Base-by-base conservation (phyloP, 64 coral and sea anemone genomes). In the Stylophora pistillata region DNA sequence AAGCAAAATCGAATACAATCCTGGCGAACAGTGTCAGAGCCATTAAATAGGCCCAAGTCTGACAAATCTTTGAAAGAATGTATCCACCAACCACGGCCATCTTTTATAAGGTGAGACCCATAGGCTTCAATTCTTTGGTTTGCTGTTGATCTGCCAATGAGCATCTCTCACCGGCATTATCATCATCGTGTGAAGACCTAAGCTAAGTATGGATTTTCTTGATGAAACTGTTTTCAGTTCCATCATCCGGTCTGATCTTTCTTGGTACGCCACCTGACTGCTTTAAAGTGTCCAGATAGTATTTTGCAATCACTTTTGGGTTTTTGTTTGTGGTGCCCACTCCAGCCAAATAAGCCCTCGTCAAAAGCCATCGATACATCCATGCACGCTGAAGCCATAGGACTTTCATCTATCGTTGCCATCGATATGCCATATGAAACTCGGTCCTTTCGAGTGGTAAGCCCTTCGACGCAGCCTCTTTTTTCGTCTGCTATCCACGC, bases 81-180 rank as follows among this genome's bases (percentile, higher is more conserved):
- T 13, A 90, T 90, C 89, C 89, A 90, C 89, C 78, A 84, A 69
- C 47, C 59, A 30, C 62, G 65, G 34, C 77, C 77, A 72, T 71
- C 64, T 32, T 81, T 90, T 30, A 66, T 63, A 57, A 72, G 60
- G 58, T 81, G 88, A 55, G 85, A 87, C 91, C 91, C 82, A 53
- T 75, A 93, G 5, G 91, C 61, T 81, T 88, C 85, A 55, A 93
- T 93, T 31, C 85, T 74, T 77, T 88, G 68, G 47, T 93, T 93
- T n/a, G 91, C 71, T 30, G 77, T 56, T 27, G 79, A 82, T 58
- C 34, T 82, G 33, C 79, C 79, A 82, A 25, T 82, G 5, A 82
- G n/a, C 57, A 82, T 25, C 16, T 30, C 1, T 6, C 14, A 10
- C 79, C 79, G 13, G 15, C 34, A 82, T 82, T 25, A 9, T 61